These are phyloP conservation scores for Pavo muticus DNA, from an alignment of 2,113 vertebrate genomes.

Conservation along the genomic window DNA sequence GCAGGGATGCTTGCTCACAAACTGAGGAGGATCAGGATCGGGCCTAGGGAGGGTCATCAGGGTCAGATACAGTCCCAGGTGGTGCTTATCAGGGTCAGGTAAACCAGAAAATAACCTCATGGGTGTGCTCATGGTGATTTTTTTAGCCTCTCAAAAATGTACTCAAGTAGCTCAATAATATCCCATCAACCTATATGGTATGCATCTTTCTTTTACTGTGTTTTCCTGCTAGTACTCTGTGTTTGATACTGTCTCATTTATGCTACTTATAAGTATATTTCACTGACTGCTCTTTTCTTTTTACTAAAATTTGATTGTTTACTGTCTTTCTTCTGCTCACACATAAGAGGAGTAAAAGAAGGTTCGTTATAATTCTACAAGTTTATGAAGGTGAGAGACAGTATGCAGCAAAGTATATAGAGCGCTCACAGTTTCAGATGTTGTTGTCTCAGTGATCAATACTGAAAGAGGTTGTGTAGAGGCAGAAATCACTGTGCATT, in stretches of 20 bases:
- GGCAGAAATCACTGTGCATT: conserved; percentile 44
- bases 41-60: rapidly evolving
- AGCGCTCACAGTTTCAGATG: conserved; percentile 4
- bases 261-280: not conserved
- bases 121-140: not conserved
- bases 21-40: not conserved
- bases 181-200: not conserved
- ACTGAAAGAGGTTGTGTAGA: conserved; percentile 20
- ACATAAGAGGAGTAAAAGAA: not conserved
- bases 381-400: not conserved
- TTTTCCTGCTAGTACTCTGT: not conserved
- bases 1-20: not conserved
- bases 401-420: not conserved
- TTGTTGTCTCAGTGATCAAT: conserved; percentile 24
- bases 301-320: not conserved
- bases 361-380: conserved; percentile 11
- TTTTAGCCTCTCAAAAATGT: not conserved
- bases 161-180: not conserved
- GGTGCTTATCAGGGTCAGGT: not conserved
- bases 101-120: not conserved
- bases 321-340: not conserved
- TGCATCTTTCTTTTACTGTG: not conserved
- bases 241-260: not conserved
- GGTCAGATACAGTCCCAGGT: not conserved
- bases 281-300: not conserved